Base-by-base conservation (phyloP, 2,113 vertebrate species). In the Dicrurus megarhynchus region DNA sequence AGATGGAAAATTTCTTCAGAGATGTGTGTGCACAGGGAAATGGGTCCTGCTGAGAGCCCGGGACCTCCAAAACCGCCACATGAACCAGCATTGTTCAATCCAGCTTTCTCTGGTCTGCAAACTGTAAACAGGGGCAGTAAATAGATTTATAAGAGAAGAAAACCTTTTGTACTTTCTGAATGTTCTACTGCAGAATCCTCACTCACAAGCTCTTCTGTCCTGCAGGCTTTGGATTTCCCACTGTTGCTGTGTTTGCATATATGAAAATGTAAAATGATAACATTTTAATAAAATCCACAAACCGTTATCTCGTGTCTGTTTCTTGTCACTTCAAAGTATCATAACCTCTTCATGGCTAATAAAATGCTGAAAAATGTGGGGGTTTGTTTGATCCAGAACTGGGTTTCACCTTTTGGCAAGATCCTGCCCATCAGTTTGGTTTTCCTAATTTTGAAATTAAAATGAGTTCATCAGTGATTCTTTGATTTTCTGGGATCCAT, bases 281-380 rank as follows among this genome's bases (percentile, higher is more conserved):
- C 13, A 20, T 12, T 12, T 71, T 16, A 95, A 94, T 97, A 94
- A 97, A 97, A 68, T 21, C n/a, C 17, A 14, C 39, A 24, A 26
- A 24, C 24, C n/a, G 5, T 56, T 42, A 3, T 4, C 33, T 26
- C 0, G 0, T 42, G 7, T 55, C 53, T 61, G 28, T 27, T 14
- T 76, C 44, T 55, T 46, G 49, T 69, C 32, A 11, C 78, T 60
- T 61, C 35, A 1, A 7, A 64, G n/a, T 14, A 26, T 44, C 32
- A 26, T 32, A n/a, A 77, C 20, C 10, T 84, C 47, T 57, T 61
- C 1, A 2, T 6, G 3, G 33, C 42, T 41, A 4, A 32, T 71
- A 18, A 53, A 39, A 21, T n/a, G n/a, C 41, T 65, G 71, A 5
- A 30, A 56, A 69, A 14, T 8, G 3, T 3, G 16, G 30, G 6